Conservation (phyloP, 2,888 invertebrate species). For the Alloscopus bannaensis region DNA sequence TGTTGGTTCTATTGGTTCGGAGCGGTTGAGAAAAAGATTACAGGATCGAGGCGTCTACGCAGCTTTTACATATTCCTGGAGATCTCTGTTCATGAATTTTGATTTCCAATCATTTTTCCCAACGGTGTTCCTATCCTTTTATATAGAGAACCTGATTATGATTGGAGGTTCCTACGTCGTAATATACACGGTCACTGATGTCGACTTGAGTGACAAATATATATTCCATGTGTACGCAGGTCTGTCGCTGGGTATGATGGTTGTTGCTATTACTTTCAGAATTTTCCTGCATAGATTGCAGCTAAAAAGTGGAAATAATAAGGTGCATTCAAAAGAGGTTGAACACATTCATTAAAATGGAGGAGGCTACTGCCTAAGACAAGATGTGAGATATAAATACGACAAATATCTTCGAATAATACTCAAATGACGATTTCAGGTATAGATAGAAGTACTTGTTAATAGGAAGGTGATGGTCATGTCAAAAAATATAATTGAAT, state of each 20-base stretch:
- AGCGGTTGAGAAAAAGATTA: constrained; percentile 3
- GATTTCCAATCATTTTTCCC: constrained; percentile 54
- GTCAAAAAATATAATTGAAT: too few species aligned
- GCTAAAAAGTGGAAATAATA: neutral
- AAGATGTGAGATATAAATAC: too few species aligned
- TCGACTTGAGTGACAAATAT: constrained; percentile 49
- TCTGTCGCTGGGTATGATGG: neutral
- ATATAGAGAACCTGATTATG: constrained; percentile 56
- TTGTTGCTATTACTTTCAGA: constrained; percentile 23
- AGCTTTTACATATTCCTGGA: constrained; percentile 65
- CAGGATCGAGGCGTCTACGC: constrained; percentile 59
- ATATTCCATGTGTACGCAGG: constrained; percentile 44
- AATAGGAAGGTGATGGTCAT: too few species aligned
- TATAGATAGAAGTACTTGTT: too few species aligned
- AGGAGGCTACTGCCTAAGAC: too few species aligned
- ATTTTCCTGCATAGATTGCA: constrained; percentile 15
- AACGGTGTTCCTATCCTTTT: constrained; percentile 49
- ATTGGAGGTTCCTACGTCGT: constrained; percentile 46
- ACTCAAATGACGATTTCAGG: too few species aligned
- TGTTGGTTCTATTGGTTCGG: constrained; percentile 36
- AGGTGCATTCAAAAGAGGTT: neutral
- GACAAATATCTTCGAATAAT: too few species aligned
- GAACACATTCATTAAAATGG: too few species aligned
- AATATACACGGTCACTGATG: constrained; percentile 30
- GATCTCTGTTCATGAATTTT: constrained; percentile 62